Base-by-base conservation (phyloP, 2,797 vertebrate species). In the Synanceia verrucosa region DNA sequence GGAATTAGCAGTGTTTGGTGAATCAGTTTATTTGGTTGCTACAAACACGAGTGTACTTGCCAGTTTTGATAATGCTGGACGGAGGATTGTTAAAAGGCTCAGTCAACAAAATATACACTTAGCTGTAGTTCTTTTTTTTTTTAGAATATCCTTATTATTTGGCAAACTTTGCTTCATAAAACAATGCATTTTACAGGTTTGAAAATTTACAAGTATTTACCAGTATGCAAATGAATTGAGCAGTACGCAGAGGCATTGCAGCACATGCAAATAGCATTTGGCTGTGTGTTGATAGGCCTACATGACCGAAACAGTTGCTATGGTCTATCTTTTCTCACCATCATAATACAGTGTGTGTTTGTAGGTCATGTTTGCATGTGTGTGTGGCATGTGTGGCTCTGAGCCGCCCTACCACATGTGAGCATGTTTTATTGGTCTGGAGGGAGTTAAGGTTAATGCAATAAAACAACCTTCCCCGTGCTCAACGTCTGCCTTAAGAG, bases 391-490 rank as follows among this genome's bases (percentile, higher is more conserved):
- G 76, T 86, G 78, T 76, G 83, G 64, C 74, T 78, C 55, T 24
- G 67, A 71, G 85, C 70, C 8, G 62, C 65, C 82, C 76, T 28
- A 84, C 89, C 89, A 90, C 88, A 86, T 89, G 86, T 90, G 87
- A 89, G 81, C 61, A 9, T 88, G 67, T 89, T 93, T 93, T 91
- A 93, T 90, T 81, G 77, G 78, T 82, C 92, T 65, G 53, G 43
- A 63, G 82, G 83, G 92, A 74, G 63, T 79, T 86, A 89, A 86
- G 92, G 91, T 90, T 91, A 92, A 92, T 87, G 83, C 89, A 86
- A 86, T 92, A 91, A 91, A 91, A 86, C 88, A 85, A 79, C 75
- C 79, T 73, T 88, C 71, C 73, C 56, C 67, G 78, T 91, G 92
- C 84, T 77, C 71, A 63, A 61, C 56, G 78, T 89, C 82, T 80